These are phyloP conservation scores for Elymnias hypermnestra DNA, from an alignment of 1,140 invertebrate species.

Conservation along the genomic window DNA sequence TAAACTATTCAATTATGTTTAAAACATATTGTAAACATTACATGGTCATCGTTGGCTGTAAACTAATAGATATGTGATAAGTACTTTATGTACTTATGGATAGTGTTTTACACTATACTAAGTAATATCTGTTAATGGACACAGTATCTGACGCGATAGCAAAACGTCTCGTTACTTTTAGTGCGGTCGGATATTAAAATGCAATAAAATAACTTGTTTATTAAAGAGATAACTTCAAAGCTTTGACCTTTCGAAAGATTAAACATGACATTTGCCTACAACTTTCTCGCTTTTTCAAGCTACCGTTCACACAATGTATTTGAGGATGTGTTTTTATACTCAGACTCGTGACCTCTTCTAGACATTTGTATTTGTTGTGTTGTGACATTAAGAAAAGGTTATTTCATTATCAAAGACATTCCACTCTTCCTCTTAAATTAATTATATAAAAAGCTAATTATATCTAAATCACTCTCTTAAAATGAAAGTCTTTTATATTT, in stretches of 20 bases:
- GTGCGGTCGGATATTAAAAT: constrained; percentile 16
- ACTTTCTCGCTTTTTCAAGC: no score
- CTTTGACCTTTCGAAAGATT: constrained; percentile 1
- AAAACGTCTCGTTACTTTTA: constrained; percentile 21
- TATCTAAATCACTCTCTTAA: no score
- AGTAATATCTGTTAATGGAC: constrained; percentile 21
- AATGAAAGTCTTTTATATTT: no score
- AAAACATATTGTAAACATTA: constrained; percentile 2
- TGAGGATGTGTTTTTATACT: no score
- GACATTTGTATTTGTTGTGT: no score
- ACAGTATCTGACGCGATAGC: constrained; percentile 16
- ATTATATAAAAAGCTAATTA: no score
- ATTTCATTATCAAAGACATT: no score
- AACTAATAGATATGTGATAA: constrained; percentile 3
- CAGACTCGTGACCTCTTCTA: no score
- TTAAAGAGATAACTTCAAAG: constrained; percentile 5
- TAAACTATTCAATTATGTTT: no score
- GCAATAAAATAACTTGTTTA: constrained; percentile 14
- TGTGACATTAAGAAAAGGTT: no score
- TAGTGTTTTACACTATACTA: constrained; percentile 5
- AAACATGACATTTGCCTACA: background rate
- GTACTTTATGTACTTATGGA: constrained; percentile 9
- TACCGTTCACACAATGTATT: no score
- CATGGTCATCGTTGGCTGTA: background rate
- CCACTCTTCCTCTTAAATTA: no score